phyloP scores from a whole-genome alignment of 2,797 vertebrate genomes.

The Acrossocheilus fasciatus region DNA sequence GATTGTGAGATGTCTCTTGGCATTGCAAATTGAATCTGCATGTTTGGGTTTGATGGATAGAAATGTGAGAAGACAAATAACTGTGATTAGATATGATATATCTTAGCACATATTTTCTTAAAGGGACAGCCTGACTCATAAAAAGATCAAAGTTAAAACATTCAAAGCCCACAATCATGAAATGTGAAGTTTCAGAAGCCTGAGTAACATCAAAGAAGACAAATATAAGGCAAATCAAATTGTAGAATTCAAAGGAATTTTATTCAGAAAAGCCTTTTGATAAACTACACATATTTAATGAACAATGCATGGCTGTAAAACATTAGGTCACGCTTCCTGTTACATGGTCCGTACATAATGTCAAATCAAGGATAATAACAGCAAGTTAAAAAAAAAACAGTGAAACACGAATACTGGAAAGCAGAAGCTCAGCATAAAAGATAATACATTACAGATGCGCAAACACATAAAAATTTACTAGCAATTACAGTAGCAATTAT shows the following conservation, averaged over 20 bases:
- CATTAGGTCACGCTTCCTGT: background rate
- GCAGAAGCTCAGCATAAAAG: background rate
- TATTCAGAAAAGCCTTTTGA: constrained; percentile 14
- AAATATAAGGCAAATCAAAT: constrained; percentile 1
- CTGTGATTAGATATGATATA: background rate
- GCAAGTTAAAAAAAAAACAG: background rate
- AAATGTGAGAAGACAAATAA: background rate
- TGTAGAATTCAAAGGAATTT: background rate
- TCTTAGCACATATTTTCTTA: background rate
- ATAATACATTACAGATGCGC: background rate
- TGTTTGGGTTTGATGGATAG: background rate
- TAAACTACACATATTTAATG: background rate
- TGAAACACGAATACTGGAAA: background rate
- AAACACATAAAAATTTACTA: background rate
- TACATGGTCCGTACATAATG: background rate
- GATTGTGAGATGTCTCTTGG: background rate
- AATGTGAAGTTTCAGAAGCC: background rate
- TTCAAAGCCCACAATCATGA: background rate
- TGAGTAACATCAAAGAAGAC: background rate
- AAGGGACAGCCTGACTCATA: background rate
- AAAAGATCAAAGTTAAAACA: background rate
- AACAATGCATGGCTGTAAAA: constrained; percentile 11
- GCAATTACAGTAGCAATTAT: constrained; percentile 15
- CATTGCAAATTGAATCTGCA: background rate
- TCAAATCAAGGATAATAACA: constrained; percentile 1